Evolutionary conservation across 2,888 invertebrate species (phyloP).

Genomic region (Falcaria lacertinaria): DNA sequence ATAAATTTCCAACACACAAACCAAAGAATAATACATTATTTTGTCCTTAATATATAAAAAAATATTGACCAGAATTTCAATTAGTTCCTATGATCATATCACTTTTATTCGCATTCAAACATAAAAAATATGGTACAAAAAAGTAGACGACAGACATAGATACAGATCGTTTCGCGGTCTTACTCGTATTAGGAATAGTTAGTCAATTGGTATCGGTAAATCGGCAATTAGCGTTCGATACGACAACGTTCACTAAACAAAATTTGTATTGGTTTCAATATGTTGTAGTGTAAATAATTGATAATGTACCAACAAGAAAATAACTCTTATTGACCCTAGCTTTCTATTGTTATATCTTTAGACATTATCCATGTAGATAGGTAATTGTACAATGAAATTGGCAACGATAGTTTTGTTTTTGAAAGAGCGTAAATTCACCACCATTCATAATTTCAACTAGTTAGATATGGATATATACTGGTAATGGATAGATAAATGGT

Average conservation of each 20-base stretch:
- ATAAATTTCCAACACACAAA: no score
- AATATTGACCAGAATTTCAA: no score
- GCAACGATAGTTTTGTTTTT: constrained; percentile 1
- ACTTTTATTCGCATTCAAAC: no score
- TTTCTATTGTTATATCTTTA: constrained; percentile 34
- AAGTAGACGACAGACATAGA: constrained; percentile 26
- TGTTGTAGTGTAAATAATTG: constrained; percentile 47
- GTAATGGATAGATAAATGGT: not conserved
- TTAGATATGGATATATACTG: not conserved
- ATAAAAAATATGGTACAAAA: not conserved
- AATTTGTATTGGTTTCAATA: constrained; percentile 38
- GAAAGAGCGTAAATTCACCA: not conserved
- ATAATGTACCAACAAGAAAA: constrained; percentile 35
- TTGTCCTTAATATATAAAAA: no score
- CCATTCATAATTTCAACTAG: not conserved
- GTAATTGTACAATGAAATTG: constrained; percentile 1
- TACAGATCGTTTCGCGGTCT: constrained; percentile 26
- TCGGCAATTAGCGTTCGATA: constrained; percentile 40
- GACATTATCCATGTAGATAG: not conserved
- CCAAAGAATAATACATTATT: no score
- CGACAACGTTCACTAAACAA: constrained; percentile 27
- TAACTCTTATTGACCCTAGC: constrained; percentile 29
- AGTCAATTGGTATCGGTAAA: constrained; percentile 40
- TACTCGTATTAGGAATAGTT: constrained; percentile 25
- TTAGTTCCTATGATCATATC: no score